Evolutionary conservation across 2,797 vertebrate species (phyloP).

Genomic region (Taenioides sp.): DNA sequence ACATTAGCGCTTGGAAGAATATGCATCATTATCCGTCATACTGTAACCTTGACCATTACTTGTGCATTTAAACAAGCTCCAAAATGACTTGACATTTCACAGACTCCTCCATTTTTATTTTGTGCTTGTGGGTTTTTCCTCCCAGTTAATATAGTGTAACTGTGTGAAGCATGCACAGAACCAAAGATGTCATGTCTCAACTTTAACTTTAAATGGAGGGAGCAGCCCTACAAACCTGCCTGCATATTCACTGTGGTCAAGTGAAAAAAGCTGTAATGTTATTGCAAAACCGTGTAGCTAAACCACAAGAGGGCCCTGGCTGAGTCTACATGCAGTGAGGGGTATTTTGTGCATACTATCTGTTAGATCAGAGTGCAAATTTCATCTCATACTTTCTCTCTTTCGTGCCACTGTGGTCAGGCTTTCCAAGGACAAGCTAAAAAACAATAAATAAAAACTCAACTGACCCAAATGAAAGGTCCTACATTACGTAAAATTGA

Average conservation of each 20-base stretch:
- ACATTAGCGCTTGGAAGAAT: not conserved
- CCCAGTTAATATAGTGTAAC: not conserved
- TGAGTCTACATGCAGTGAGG: not conserved
- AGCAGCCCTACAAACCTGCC: not conserved
- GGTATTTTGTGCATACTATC: not conserved
- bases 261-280: not conserved
- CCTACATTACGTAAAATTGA: too few relatives aligned
- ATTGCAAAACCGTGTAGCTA: not conserved
- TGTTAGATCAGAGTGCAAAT: not conserved
- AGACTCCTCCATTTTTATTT: not conserved
- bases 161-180: not conserved
- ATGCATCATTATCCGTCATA: not conserved
- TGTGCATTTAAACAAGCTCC: not conserved
- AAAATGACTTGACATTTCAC: not conserved
- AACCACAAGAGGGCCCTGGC: slow-evolving; percentile 4
- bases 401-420: slow-evolving; percentile 35
- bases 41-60: slow-evolving; percentile 1
- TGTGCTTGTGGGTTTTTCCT: not conserved
- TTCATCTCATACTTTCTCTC: slow-evolving; percentile 2
- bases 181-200: not conserved
- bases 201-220: not conserved
- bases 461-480: slow-evolving; percentile 13
- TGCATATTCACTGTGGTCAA: slow-evolving; percentile 4
- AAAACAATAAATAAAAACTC: not conserved
- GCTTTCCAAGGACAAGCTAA: slow-evolving; percentile 43